Conservation (phyloP, 92 coral and sea anemone species). For the Palythoa grandis region DNA sequence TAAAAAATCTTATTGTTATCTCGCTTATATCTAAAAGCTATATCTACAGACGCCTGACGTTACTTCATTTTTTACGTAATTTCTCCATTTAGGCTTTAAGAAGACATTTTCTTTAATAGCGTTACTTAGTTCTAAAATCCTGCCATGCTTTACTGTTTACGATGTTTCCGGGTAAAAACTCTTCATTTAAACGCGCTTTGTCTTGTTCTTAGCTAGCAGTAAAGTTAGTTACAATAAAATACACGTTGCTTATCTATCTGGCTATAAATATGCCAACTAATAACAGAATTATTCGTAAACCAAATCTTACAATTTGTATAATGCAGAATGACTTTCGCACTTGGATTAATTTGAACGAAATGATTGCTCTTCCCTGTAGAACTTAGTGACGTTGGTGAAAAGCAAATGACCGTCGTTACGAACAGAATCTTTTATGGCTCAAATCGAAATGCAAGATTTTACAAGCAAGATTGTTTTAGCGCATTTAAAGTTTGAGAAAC, state of each 20-base stretch:
- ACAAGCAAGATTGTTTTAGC: neutral
- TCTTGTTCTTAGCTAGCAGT: neutral
- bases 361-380: neutral
- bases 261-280: neutral
- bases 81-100: neutral
- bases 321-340: neutral
- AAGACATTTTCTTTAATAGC: neutral
- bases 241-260: neutral
- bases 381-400: neutral
- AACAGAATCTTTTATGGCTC: neutral
- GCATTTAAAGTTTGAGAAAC: neutral
- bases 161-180: neutral
- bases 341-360: neutral
- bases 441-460: neutral
- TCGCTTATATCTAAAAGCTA: neutral
- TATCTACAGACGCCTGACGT: neutral
- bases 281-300: neutral
- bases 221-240: neutral
- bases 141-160: neutral
- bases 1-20: neutral
- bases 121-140: neutral
- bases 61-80: neutral
- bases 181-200: neutral
- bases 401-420: neutral
- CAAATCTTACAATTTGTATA: neutral